Base-by-base conservation (phyloP, 2,113 vertebrate species). In the Argyrosomus japonicus region DNA sequence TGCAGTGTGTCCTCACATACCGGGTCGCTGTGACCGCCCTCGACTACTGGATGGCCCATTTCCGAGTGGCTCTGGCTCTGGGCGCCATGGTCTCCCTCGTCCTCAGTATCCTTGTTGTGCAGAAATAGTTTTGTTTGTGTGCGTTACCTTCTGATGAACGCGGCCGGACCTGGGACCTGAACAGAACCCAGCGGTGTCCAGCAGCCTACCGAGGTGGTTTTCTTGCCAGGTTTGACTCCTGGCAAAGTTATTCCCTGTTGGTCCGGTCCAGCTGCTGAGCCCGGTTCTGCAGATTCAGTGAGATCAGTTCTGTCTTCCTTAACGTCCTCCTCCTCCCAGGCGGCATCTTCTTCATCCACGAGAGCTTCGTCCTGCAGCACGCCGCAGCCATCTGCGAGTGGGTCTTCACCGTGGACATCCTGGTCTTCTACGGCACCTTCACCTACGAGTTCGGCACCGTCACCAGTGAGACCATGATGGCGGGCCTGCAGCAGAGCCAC, bases 361-460 rank as follows among this genome's bases (percentile, higher is more conserved):
- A 97, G 94, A 97, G 95, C 86, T 96, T 96, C 62, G 80, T 95
- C 65, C 94, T 97, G 56, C 97, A 98, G 93, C 97, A 98, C 4
- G 94, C 96, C 1, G 97, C 97, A 0, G 97, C 97, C 89, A 95
- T 98, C 87, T 97, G 97, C 0, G 97, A 98, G 89, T 98, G 97
- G 97, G 95, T 96, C 79, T 98, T 97, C 58, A 97, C 97, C 4
- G 95, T 98, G 3, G 96, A 97, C 93, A 96, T 98, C 91, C 94
- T 98, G 56, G 85, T 97, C 71, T 98, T 97, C 90, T 98, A 97
- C 0, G 97, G 97, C 58, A 97, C 97, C 75, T 97, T 97, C 94
- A 96, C 96, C 89, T 97, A 97, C 0, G 97, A 98, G 92, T 98
- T 97, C 0, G 97, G 97, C 79, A 95, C 97, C 0, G 92, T 98